phyloP scores from a whole-genome alignment of 2,888 invertebrate genomes.

The Diloba caeruleocephala region DNA sequence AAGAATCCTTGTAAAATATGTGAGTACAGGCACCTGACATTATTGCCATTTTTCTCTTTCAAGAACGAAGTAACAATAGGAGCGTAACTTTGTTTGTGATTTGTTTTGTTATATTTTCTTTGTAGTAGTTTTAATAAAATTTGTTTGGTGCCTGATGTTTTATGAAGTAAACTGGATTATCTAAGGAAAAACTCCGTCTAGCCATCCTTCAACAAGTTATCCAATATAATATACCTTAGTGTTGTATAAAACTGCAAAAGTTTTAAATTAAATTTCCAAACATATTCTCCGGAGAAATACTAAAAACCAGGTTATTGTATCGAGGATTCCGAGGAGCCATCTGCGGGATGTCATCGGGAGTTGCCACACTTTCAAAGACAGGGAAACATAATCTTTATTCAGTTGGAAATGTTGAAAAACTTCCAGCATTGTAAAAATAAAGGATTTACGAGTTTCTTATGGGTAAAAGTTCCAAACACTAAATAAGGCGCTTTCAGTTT shows the following conservation, averaged over 20 bases:
- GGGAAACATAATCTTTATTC: conserved; percentile 42
- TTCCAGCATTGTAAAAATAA: conserved; percentile 16
- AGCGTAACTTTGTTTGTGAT: conserved; percentile 22
- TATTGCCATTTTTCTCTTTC: conserved; percentile 29
- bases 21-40: conserved; percentile 19
- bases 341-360: conserved; percentile 55
- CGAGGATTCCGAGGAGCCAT: conserved; percentile 56
- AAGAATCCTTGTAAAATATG: conserved; percentile 48
- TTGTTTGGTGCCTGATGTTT: conserved; percentile 16
- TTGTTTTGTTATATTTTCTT: conserved; percentile 29
- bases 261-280: conserved; percentile 73
- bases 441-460: conserved; percentile 9
- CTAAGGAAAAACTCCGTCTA: conserved; percentile 29
- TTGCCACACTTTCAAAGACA: conserved; percentile 37
- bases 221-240: conserved; percentile 58
- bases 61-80: conserved; percentile 28
- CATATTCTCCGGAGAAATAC: conserved; percentile 50
- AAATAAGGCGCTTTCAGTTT: neutral
- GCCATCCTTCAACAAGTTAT: conserved; percentile 52
- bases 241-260: conserved; percentile 67
- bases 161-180: conserved; percentile 16
- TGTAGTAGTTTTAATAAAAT: conserved; percentile 23
- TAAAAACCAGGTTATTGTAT: conserved; percentile 58
- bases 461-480: neutral
- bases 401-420: conserved; percentile 31